phyloP scores from a whole-genome alignment of 2,888 invertebrate genomes.

The Andrena minutula region DNA sequence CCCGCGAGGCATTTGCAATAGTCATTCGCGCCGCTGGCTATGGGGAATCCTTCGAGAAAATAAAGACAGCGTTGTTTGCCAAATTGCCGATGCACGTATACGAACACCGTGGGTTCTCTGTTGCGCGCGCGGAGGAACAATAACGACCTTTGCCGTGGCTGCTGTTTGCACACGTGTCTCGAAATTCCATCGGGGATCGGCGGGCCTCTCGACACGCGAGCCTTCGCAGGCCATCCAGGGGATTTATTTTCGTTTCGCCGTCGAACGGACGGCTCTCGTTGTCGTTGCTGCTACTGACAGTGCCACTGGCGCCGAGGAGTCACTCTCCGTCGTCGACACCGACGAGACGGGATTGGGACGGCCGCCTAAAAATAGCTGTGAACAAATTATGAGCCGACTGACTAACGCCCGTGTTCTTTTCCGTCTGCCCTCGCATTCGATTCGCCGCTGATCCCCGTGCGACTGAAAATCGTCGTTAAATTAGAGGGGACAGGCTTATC shows the following conservation, averaged over 20 bases:
- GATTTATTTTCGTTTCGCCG: slow-evolving; percentile 71
- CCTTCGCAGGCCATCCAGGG: slow-evolving; percentile 56
- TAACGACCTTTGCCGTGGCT: slow-evolving; percentile 40
- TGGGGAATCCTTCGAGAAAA: slow-evolving; percentile 23
- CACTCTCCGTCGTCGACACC: slow-evolving; percentile 54
- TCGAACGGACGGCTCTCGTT: slow-evolving; percentile 62
- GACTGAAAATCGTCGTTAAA: slow-evolving; percentile 69
- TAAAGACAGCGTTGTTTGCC: slow-evolving; percentile 41
- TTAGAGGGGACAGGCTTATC: slow-evolving; percentile 55
- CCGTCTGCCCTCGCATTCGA: slow-evolving; percentile 21
- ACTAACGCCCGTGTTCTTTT: slow-evolving; percentile 68
- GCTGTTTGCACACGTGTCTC: slow-evolving; percentile 68
- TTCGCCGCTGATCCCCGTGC: slow-evolving; percentile 58
- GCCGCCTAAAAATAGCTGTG: slow-evolving; percentile 76
- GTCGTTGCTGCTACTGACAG: slow-evolving; percentile 64
- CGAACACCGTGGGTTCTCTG: slow-evolving; percentile 17
- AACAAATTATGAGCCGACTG: slow-evolving; percentile 79
- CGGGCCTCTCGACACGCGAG: slow-evolving; percentile 40
- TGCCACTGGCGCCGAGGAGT: slow-evolving; percentile 66
- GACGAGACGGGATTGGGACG: slow-evolving; percentile 46
- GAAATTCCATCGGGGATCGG: slow-evolving; percentile 50
- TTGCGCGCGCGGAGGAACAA: slow-evolving; percentile 30
- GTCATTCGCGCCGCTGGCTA: slow-evolving; percentile 13
- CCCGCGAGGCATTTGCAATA: not conserved
- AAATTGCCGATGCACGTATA: slow-evolving; percentile 22